A percentile compares a stretch with the other conserved stretches of the same genome.
Evolutionary conservation across 2,797 vertebrate genomes (phyloP).

Genomic region (Schizothorax lantsangensis): DNA sequence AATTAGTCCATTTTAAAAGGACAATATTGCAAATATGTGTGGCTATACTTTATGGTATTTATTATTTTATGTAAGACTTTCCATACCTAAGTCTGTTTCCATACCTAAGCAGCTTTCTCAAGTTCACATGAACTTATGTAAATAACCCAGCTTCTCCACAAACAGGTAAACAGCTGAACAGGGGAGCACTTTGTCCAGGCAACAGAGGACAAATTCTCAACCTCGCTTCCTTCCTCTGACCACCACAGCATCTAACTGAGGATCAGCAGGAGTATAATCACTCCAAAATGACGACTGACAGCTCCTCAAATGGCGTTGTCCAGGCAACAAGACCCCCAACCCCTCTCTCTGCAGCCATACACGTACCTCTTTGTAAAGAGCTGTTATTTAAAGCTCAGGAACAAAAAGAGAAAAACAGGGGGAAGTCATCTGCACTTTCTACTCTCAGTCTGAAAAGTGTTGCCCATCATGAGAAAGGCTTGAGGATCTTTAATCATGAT

Average conservation of each 20-base stretch:
- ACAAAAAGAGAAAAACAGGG: constrained; percentile 21
- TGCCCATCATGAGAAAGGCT: constrained; percentile 27
- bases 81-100: neutral
- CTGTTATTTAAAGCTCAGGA: constrained; percentile 57
- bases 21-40: neutral
- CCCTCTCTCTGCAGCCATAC: constrained; percentile 25
- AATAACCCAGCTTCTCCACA: constrained; percentile 7
- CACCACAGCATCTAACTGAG: constrained; percentile 4
- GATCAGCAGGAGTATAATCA: constrained; percentile 54
- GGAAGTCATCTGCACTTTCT: constrained; percentile 17
- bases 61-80: neutral
- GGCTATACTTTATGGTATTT: neutral
- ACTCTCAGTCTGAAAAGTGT: constrained; percentile 5
- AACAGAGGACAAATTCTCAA: neutral
- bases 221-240: neutral
- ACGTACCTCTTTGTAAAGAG: constrained; percentile 44
- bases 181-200: neutral
- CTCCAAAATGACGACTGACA: constrained; percentile 30
- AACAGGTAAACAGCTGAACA: constrained; percentile 20
- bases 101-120: neutral
- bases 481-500: neutral
- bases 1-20: neutral
- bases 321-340: constrained; percentile 57
- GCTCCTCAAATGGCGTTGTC: constrained; percentile 52
- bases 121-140: constrained; percentile 12